A percentile compares a stretch with the other conserved stretches of the same genome.
Evolutionary conservation across 2,888 invertebrate species (phyloP).

Genomic region (Melanophora roralis): DNA sequence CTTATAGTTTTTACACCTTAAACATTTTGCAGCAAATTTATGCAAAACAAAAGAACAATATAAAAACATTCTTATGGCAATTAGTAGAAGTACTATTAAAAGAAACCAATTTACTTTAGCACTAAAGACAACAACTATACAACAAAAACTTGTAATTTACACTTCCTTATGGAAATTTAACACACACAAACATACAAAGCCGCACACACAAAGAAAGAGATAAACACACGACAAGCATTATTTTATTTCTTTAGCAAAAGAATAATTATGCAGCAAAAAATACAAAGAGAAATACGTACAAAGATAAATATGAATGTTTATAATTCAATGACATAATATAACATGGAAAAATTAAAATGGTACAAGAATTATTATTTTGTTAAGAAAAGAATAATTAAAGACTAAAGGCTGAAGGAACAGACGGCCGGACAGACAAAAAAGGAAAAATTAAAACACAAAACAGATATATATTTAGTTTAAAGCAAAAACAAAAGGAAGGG

Average conservation of each 20-base stretch:
- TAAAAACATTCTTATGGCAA: conserved; percentile 31
- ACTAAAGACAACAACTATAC: not conserved
- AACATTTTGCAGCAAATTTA: not conserved
- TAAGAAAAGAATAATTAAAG: conserved; percentile 23
- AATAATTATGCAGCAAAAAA: conserved; percentile 49
- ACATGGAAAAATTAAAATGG: conserved; percentile 51
- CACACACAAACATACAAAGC: not conserved
- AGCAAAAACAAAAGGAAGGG: conserved; percentile 31
- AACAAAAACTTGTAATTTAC: not conserved
- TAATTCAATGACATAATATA: conserved; percentile 57
- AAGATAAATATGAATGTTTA: conserved; percentile 32
- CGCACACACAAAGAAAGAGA: no score
- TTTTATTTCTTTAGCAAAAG: conserved; percentile 1
- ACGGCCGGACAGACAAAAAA: not conserved
- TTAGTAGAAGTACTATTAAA: conserved; percentile 34
- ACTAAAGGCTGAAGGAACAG: not conserved
- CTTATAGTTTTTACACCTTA: conserved; percentile 25
- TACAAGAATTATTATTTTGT: conserved; percentile 34
- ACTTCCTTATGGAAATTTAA: conserved; percentile 48
- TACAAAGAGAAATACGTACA: not conserved
- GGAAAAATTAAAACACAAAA: conserved; percentile 6
- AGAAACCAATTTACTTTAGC: conserved; percentile 13
- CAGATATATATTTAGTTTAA: conserved; percentile 44
- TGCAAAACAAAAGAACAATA: conserved; percentile 22
- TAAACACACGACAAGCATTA: conserved; percentile 14